Evolutionary conservation across 1,140 invertebrate species (phyloP).

Genomic region (Cotesia chilonis): DNA sequence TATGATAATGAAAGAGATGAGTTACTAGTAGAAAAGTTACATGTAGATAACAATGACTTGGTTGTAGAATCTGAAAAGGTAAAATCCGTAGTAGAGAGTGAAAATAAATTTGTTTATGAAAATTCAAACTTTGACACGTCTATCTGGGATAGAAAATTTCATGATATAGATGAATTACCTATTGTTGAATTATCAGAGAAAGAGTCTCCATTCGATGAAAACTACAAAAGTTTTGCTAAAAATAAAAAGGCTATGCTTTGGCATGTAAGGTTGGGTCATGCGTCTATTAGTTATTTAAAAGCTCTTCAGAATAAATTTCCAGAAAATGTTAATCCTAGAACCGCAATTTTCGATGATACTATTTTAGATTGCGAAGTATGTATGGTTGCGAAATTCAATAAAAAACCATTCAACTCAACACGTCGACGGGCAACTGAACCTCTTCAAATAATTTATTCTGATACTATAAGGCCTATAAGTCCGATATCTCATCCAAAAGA

Average conservation of each 20-base stretch:
- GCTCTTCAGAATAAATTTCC: conserved; percentile 35
- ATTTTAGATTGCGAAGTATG: conserved; percentile 42
- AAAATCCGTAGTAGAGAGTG: conserved; percentile 14
- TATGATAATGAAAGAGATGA: too few relatives aligned
- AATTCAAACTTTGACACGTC: conserved; percentile 38
- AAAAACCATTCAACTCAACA: conserved; percentile 35
- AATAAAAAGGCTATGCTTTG: conserved; percentile 42
- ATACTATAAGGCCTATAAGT: conserved; percentile 35
- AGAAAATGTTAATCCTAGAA: conserved; percentile 29
- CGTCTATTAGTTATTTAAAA: conserved; percentile 37
- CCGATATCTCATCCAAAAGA: conserved; percentile 11
- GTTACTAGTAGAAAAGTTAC: not conserved
- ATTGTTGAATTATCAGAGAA: not conserved
- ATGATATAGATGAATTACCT: conserved; percentile 14
- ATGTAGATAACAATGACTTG: not conserved
- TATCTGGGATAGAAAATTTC: conserved; percentile 40
- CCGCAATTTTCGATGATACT: conserved; percentile 36
- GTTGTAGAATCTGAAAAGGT: not conserved
- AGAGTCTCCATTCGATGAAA: conserved; percentile 27
- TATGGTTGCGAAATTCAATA: conserved; percentile 39
- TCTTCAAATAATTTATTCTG: conserved; percentile 37
- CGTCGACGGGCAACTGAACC: conserved; percentile 35
- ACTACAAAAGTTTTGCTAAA: conserved; percentile 27
- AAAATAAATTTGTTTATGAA: conserved; percentile 25
- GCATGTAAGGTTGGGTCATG: conserved; percentile 42